Evolutionary conservation across 35 echinoderm and acorn worm genomes (phyloP), one percentile per base, ranked within the genome.

Genomic region (Ophiothrix spiculata): DNA sequence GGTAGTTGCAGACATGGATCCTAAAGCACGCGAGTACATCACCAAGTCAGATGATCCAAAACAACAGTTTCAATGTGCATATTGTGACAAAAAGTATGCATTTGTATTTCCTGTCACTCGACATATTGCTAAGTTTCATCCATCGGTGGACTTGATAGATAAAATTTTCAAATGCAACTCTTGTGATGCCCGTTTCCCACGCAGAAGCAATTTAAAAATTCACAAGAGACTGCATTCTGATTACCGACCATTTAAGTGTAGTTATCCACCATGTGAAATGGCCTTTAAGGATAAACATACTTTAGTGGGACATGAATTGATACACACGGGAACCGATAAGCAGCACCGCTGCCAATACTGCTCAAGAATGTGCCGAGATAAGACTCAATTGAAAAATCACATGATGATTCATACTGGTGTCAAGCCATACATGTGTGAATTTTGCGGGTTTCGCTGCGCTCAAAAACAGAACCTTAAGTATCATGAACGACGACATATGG

Each of bases 281-380:
- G 23, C 60, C 3, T 69, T 69, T 69, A 69, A 69, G 29, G 60
- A 69, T 69, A 69, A 69, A n/a, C 60, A 69, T 69, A 69, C 60
- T 2, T n/a, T 69, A 28, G 60, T 28, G 2, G 60, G 60, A 25
- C 60, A 69, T 69, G 60, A 69, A 69, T 15, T 25, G 29, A 69
- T 28, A 15, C 60, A 69, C 60, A 69, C 60, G 23, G 60, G 60
- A 12, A 28, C 60, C 29, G 60, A 69, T 15, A 69, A 69, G 23
- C 60, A 2, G 3, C 60, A 69, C 25, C 3, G 3, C 3, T 69
- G 60, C 29, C 16, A 69, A 69, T 69, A 12, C 29, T 69, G 60
- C 60, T 25, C 16, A 25, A 69, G 29, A n/a, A 28, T n/a, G 2
- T 69, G 17, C 60, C 17, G 23, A 69, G 29, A 69, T 25, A 15